Percentiles rank a stretch among this genome's conserved stretches.
Evolutionary conservation across 2,113 vertebrate species (phyloP).

Genomic region (Siphamia tubifer): DNA sequence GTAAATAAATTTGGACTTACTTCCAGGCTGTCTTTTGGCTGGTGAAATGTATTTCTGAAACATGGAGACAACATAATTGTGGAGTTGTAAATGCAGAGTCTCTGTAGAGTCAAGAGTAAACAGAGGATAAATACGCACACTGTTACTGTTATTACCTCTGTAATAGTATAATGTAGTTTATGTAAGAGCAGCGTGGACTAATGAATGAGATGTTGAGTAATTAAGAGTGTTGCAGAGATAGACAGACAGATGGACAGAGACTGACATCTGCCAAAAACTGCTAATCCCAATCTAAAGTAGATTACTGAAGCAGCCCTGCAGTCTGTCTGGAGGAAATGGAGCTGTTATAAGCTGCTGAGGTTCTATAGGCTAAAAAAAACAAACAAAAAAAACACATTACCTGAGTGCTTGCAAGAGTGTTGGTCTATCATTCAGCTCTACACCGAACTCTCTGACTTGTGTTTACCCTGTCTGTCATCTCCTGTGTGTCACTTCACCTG

Average conservation of each 20-base stretch:
- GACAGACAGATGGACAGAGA: conserved; percentile 10
- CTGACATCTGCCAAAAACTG: conserved; percentile 39
- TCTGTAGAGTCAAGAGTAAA: too few relatives aligned
- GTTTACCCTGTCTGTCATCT: conserved; percentile 2
- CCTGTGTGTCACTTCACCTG: neutral
- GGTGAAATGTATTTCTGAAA: too few relatives aligned
- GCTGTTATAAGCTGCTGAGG: conserved; percentile 37
- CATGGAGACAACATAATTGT: too few relatives aligned
- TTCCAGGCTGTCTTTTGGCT: too few relatives aligned
- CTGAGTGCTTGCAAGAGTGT: neutral
- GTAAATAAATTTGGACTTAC: too few relatives aligned
- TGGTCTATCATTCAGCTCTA: neutral
- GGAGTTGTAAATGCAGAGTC: too few relatives aligned
- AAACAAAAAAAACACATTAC: too few relatives aligned
- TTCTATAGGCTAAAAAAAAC: conserved; percentile 19
- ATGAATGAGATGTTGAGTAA: neutral
- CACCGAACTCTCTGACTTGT: neutral
- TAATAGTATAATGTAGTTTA: neutral
- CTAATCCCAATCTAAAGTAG: conserved; percentile 65
- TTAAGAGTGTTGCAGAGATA: neutral
- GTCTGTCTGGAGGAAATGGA: conserved; percentile 42
- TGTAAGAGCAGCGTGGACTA: neutral
- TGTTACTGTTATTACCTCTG: too few relatives aligned
- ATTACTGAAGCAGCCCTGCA: conserved; percentile 49
- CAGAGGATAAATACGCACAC: too few relatives aligned